These are phyloP conservation scores for Melipona bicolor DNA, from an alignment of 2,888 invertebrate species.

Conservation along the genomic window DNA sequence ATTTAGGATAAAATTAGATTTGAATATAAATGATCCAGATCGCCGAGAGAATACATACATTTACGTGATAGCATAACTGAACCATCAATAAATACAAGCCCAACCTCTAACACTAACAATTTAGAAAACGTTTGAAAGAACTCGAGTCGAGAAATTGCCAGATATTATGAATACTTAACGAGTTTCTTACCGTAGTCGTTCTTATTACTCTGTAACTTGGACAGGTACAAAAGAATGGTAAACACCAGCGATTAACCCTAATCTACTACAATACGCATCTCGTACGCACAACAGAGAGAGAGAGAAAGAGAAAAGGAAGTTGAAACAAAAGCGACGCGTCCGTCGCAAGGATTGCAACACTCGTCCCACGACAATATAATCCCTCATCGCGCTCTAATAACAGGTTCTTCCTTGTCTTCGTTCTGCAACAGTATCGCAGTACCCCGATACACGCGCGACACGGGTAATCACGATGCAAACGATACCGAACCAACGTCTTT, in stretches of 20 bases:
- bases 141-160: neutral
- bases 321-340: conserved; percentile 27
- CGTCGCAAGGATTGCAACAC: conserved; percentile 29
- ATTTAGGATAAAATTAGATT: neutral
- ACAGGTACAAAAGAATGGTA: too few relatives aligned
- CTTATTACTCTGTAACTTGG: neutral
- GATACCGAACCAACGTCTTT: conserved; percentile 35
- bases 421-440: neutral
- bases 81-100: neutral
- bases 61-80: neutral
- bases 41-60: neutral
- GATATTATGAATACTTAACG: too few relatives aligned
- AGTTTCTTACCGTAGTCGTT: neutral
- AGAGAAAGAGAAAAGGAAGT: neutral
- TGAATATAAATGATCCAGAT: neutral
- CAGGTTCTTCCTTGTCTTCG: conserved; percentile 38
- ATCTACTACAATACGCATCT: neutral
- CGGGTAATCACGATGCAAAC: conserved; percentile 45
- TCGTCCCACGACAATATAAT: conserved; percentile 35
- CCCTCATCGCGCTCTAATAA: conserved; percentile 52
- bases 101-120: neutral
- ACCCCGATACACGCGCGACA: conserved; percentile 27
- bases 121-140: neutral
- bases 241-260: conserved; percentile 5
- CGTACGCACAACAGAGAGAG: neutral